Base-by-base conservation (phyloP, 2,888 invertebrate genomes). In the Dolichopus griseipennis region DNA sequence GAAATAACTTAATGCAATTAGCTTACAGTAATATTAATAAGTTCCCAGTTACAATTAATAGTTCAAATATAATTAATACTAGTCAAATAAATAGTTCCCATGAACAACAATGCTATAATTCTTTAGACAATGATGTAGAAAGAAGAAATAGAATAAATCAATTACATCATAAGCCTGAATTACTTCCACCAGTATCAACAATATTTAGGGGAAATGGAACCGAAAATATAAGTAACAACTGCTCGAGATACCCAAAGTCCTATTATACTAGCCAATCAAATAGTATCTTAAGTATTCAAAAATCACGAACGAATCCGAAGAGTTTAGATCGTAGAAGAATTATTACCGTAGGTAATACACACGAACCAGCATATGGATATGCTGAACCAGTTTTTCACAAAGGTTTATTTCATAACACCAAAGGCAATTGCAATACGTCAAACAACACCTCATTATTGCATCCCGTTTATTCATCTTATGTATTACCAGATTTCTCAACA, bases 321-420 rank as follows among this genome's bases (percentile, higher is more conserved):
- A 76, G 78, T 4, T 70, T 78, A 68, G 80, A 80, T 66, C 78
- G 80, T 18, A 75, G 81, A 65, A 78, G 78, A 66, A 76, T 78
- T 64, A 75, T 75, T 1, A 78, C 77, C 52, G 77, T 76, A 27
- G 22, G 2, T 9, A 37, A 3, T 10, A 20, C 37, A 62, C 43
- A 43, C 22, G 79, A 81, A 67, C 78, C 80, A 0, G 75, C 76
- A 37, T 81, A 80, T 66, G 78, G 78, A 72, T 85, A 90, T 77
- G 82, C 85, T 75, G 79, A 88, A 83, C 81, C 90, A 22, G 88
- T 91, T 75, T 92, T 91, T 76, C 91, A 91, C 78, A 91, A 91
- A 81, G 92, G 91, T 68, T 88, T 91, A 76, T 84, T 92, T 52
- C 83, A 91, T 72, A 91, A 92, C 87, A 74, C 88, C 0, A 77